Evolutionary conservation across 2,888 invertebrate species (phyloP), one percentile per base, ranked within the genome.

Genomic region (Oithona nana): DNA sequence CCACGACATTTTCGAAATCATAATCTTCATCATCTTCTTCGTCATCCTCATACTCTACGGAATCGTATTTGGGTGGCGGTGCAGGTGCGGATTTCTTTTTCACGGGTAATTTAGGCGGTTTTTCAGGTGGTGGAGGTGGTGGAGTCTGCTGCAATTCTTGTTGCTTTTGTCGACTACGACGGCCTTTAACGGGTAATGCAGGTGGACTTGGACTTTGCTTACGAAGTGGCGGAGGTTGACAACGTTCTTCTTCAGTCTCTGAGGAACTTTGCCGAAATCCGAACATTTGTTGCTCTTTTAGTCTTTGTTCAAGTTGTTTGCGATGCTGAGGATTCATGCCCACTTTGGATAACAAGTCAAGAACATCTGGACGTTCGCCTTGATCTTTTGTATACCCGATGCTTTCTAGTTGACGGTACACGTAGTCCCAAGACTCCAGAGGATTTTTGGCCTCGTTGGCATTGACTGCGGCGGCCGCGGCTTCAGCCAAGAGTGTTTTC

Each of bases 381-480:
- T 59, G 59, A 28, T 59, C 59, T 22, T 59, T 59, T 20, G 31
- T 59, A 16, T 59, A 59, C 6, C 59, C 59, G 16, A 31, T 30
- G 8, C 4, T 30, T 59, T 59, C 59, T 39, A 87, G 74, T 70
- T 84, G 83, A 67, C 81, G 79, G 70, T 83, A 87, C 0, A 87
- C 86, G 69, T 84, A 86, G 69, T 83, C 83, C 87, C 87, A 88
- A 60, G 81, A 80, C 66, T 84, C 85, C 65, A 68, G 69, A 64
- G 68, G 22, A 3, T 26, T 26, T 24, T 13, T 26, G 3, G 26
- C 26, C 13, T 26, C 54, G 26, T 54, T 54, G 39, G 39, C 39
- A 39, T 6, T 11, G 16, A 16, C 39, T 11, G 39, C 39, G 39
- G 39, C 39, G 6, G 6, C 16, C 39, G 39, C 39, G 16, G 39